phyloP scores from a whole-genome alignment of 2,113 vertebrate genomes.

The Hippocampus comes region DNA sequence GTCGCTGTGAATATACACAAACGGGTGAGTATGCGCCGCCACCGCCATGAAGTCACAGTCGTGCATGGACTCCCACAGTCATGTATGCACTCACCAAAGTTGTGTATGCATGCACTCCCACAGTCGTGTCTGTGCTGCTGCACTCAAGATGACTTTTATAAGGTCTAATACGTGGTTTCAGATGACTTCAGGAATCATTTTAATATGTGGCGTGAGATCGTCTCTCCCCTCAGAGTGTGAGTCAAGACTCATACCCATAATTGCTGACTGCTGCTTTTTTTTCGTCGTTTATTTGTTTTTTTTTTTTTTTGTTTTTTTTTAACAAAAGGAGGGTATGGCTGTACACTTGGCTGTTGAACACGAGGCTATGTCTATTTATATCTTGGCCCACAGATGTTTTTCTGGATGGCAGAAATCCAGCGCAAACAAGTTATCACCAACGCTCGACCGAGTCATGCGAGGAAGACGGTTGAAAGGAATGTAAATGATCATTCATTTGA shows the following conservation, averaged over 20 bases:
- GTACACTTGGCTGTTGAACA: conserved; percentile 50
- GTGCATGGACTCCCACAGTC: not conserved
- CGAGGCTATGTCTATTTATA: conserved; percentile 51
- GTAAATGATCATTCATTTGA: conserved; percentile 34
- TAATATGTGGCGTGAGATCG: conserved; percentile 25
- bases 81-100: not conserved
- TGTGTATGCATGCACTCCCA: not conserved
- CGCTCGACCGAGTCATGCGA: conserved; percentile 46
- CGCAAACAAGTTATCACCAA: conserved; percentile 59
- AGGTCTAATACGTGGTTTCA: conserved; percentile 6
- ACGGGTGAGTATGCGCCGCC: too few relatives aligned
- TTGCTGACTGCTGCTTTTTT: conserved; percentile 49
- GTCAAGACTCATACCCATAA: conserved; percentile 46
- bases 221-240: conserved; percentile 23
- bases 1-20: too few relatives aligned
- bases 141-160: conserved; percentile 3
- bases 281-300: not conserved
- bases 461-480: conserved; percentile 49
- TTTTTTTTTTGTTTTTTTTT: conserved; percentile 16
- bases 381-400: conserved; percentile 42
- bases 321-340: conserved; percentile 32
- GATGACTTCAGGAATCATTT: conserved; percentile 28
- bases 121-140: not conserved
- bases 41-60: not conserved
- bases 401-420: conserved; percentile 44